Percentiles rank a stretch among this genome's conserved stretches.
These are phyloP conservation scores for Passer domesticus DNA, from an alignment of 2,113 vertebrate species.

Conservation along the genomic window DNA sequence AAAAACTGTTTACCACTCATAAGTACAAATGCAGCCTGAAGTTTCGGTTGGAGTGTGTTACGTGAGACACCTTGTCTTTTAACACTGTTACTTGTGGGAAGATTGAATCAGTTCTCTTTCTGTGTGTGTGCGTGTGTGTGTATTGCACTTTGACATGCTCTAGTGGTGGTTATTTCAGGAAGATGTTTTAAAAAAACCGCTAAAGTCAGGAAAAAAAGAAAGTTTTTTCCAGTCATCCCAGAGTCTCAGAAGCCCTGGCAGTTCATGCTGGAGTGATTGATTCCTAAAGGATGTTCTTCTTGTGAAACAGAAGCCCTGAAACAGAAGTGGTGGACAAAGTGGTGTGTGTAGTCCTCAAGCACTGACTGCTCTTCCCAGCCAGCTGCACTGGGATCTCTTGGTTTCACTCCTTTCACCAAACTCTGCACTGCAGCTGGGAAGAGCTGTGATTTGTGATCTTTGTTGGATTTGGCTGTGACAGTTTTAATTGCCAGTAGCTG, in stretches of 20 bases:
- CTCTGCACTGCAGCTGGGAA: background rate
- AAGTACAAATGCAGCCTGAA: slow-evolving; percentile 54
- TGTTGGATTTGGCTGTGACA: background rate
- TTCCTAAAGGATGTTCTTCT: background rate
- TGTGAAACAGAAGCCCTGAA: background rate
- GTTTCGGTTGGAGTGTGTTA: slow-evolving; percentile 44
- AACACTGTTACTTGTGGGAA: slow-evolving; percentile 52
- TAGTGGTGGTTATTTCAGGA: background rate
- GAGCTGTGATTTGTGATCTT: background rate
- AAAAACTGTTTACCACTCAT: slow-evolving; percentile 55
- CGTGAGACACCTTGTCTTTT: slow-evolving; percentile 57
- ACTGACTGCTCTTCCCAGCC: background rate
- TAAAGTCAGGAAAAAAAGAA: background rate
- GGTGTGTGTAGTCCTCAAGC: background rate
- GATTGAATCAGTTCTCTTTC: slow-evolving; percentile 18
- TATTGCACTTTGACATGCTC: slow-evolving; percentile 30
- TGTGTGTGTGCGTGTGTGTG: background rate
- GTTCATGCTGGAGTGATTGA: background rate
- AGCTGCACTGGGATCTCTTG: background rate
- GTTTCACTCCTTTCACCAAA: background rate
- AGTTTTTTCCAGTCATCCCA: background rate
- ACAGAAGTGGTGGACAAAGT: background rate
- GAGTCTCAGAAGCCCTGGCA: background rate
- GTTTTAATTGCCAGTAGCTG: background rate
- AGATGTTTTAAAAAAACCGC: background rate